These are phyloP conservation scores for Zeugodacus cucurbitae DNA, from an alignment of 1,140 invertebrate genomes.

Conservation along the genomic window DNA sequence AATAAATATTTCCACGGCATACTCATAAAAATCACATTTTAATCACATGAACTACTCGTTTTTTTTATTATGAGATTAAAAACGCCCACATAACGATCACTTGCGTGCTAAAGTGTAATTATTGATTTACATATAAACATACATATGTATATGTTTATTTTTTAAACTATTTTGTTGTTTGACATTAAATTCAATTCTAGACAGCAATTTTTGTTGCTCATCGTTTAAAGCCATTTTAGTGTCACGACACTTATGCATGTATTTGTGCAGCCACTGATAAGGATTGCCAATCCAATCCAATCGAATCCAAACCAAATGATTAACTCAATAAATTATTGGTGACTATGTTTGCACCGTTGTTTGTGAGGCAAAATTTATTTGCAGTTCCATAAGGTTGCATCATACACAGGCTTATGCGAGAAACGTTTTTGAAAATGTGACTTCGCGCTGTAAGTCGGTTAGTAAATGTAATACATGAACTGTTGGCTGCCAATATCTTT, in stretches of 20 bases:
- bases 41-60: not conserved
- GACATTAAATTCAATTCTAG: not conserved
- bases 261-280: not conserved
- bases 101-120: not conserved
- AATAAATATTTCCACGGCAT: not conserved
- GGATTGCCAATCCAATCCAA: not conserved
- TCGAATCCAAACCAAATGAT: not conserved
- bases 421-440: not conserved
- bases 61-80: not conserved
- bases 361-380: not conserved
- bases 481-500: too few relatives aligned
- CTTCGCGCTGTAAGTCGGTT: too few relatives aligned
- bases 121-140: not conserved
- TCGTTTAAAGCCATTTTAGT: not conserved
- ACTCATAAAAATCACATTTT: not conserved
- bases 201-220: not conserved
- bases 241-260: not conserved
- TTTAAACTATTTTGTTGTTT: conserved; percentile 10
- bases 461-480: too few relatives aligned
- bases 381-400: too few relatives aligned
- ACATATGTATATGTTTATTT: not conserved
- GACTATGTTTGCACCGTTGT: not conserved
- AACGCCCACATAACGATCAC: not conserved
- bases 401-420: too few relatives aligned
- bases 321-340: not conserved